Percentiles rank a stretch among this genome's conserved stretches.
Conservation (phyloP, 2,888 invertebrate species). For the Charanyca ferruginea region DNA sequence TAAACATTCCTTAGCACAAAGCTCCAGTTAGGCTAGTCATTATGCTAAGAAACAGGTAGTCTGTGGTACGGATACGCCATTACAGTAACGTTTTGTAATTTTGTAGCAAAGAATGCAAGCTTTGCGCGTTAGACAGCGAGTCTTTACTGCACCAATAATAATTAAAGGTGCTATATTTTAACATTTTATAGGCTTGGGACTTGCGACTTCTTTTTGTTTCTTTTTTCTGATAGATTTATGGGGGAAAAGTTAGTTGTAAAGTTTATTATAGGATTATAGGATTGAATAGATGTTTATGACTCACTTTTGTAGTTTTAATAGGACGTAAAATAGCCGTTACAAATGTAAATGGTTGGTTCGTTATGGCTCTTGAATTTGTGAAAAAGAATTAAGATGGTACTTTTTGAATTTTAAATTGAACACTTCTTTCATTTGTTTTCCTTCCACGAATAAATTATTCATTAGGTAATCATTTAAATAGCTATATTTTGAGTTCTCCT, state of each 20-base stretch:
- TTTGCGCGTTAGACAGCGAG: slow-evolving; percentile 37
- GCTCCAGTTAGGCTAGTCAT: slow-evolving; percentile 82
- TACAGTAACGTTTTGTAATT: slow-evolving; percentile 59
- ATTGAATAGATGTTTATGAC: slow-evolving; percentile 36
- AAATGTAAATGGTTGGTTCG: neutral
- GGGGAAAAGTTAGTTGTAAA: slow-evolving; percentile 1
- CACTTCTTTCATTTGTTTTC: no score
- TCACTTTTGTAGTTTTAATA: slow-evolving; percentile 23
- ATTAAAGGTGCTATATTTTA: slow-evolving; percentile 58
- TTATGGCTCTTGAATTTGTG: neutral
- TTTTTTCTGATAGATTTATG: slow-evolving; percentile 26
- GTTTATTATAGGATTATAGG: slow-evolving; percentile 15
- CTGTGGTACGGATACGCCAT: slow-evolving; percentile 57
- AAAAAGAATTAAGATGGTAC: neutral
- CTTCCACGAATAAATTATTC: no score
- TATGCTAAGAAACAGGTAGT: slow-evolving; percentile 83
- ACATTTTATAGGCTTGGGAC: slow-evolving; percentile 36
- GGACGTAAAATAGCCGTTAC: slow-evolving; percentile 1
- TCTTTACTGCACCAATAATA: slow-evolving; percentile 54
- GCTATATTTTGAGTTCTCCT: no score
- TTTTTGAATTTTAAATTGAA: neutral
- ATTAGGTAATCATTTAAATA: no score
- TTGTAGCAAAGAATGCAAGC: slow-evolving; percentile 55
- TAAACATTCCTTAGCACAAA: slow-evolving; percentile 77
- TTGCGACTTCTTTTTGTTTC: neutral